phyloP scores from a whole-genome alignment of 2,888 invertebrate species.

The Dolichomitus sp. region DNA sequence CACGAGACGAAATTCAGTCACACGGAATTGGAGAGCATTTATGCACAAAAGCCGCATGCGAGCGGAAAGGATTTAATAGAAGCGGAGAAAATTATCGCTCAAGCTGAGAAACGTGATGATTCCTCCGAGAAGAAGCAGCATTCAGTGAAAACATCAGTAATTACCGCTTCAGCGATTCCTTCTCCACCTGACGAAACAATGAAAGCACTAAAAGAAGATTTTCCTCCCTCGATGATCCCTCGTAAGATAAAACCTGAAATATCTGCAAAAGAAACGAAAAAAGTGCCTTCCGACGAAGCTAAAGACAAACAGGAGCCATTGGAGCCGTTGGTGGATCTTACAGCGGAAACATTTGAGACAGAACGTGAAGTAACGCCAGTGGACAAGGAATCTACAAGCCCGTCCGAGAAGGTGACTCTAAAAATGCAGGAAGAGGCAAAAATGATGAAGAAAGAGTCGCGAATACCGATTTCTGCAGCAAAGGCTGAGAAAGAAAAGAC shows the following conservation, averaged over 20 bases:
- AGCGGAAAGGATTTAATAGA: not conserved
- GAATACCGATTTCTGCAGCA: constrained; percentile 78
- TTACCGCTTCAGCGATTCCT: not conserved
- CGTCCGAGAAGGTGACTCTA: constrained; percentile 63
- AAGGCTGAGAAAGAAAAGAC: constrained; percentile 79
- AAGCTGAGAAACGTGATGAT: constrained; percentile 1
- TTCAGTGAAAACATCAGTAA: not conserved
- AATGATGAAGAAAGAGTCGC: constrained; percentile 74
- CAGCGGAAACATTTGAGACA: not conserved
- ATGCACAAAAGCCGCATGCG: not conserved
- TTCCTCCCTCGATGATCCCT: constrained; percentile 62
- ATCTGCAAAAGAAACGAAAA: constrained; percentile 45
- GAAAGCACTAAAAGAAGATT: constrained; percentile 23
- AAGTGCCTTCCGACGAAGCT: constrained; percentile 41
- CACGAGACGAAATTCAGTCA: constrained; percentile 58
- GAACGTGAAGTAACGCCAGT: constrained; percentile 39
- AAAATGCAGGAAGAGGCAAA: constrained; percentile 62
- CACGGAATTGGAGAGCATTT: constrained; percentile 32
- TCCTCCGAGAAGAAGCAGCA: not conserved
- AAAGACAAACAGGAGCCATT: constrained; percentile 1
- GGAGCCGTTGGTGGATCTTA: constrained; percentile 25
- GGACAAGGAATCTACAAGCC: constrained; percentile 64
- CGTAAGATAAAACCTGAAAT: constrained; percentile 62
- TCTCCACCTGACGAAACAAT: constrained; percentile 1
- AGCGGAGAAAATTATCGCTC: not conserved